Percentiles rank a stretch among this genome's conserved stretches.
Evolutionary conservation across 2,113 vertebrate species (phyloP).

Genomic region (Aldabrachelys gigantea): DNA sequence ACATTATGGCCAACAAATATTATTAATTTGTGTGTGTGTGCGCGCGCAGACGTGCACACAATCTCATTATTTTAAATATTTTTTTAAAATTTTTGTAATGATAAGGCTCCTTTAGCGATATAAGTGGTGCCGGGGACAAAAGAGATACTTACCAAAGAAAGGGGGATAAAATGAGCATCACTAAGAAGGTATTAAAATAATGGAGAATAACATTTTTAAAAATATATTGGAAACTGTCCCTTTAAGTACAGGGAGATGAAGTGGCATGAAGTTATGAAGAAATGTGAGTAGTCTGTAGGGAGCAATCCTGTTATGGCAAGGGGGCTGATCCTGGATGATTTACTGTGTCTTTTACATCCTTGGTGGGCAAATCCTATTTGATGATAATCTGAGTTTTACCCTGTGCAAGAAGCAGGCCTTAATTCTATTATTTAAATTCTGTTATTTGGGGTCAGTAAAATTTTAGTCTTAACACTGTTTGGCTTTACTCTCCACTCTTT

Average conservation of each 20-base stretch:
- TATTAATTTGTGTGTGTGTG: neutral
- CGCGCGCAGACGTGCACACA: neutral
- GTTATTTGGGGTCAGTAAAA: neutral
- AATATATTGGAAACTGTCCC: neutral
- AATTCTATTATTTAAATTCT: neutral
- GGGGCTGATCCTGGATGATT: neutral
- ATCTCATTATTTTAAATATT: neutral
- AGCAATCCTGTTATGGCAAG: neutral
- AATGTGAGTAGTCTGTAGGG: neutral
- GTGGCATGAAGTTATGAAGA: accelerated
- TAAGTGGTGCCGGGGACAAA: neutral
- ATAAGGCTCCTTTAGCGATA: neutral
- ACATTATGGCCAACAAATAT: neutral
- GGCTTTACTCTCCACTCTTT: neutral
- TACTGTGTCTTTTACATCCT: neutral
- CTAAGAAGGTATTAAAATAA: neutral
- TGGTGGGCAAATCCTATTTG: neutral
- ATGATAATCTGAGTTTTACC: neutral
- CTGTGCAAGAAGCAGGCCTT: neutral
- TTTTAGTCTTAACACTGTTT: neutral
- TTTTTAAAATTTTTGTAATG: neutral
- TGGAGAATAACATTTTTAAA: neutral
- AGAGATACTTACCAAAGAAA: neutral
- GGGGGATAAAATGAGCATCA: neutral
- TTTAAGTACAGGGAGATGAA: neutral